A percentile compares a stretch with the other conserved stretches of the same genome.
phyloP scores from a whole-genome alignment of 2,797 vertebrate genomes.

The Poeciliopsis infans region DNA sequence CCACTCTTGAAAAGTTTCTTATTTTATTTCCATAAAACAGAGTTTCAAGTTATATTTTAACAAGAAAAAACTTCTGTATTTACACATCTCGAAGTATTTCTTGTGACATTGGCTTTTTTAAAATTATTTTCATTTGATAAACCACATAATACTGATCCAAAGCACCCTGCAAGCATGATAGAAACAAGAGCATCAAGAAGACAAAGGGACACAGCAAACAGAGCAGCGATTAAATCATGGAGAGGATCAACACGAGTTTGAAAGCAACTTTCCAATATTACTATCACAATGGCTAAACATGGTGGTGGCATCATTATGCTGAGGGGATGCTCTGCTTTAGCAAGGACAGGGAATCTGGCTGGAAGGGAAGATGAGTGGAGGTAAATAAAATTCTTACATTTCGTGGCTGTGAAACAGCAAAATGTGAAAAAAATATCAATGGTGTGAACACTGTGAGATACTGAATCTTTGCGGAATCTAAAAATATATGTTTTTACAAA shows the following conservation, averaged over 20 bases:
- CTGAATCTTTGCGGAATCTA: background rate
- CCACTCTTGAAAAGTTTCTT: background rate
- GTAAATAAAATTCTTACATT: background rate
- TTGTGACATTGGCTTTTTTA: background rate
- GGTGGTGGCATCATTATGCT: background rate
- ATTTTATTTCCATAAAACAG: background rate
- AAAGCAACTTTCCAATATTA: background rate
- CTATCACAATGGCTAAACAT: background rate
- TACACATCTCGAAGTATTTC: background rate
- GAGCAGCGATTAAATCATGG: background rate
- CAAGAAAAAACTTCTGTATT: background rate
- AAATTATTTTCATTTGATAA: background rate
- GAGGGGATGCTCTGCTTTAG: background rate
- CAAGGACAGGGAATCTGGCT: background rate
- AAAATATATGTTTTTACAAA: background rate
- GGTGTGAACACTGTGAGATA: background rate
- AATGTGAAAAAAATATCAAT: background rate
- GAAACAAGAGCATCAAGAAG: background rate
- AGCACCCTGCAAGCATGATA: background rate
- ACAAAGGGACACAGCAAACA: background rate
- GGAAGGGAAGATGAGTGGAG: background rate
- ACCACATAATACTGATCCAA: background rate
- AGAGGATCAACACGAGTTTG: background rate
- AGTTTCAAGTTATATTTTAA: background rate
- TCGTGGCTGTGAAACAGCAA: background rate